Evolutionary conservation across 2,888 invertebrate species (phyloP), one percentile per base, ranked within the genome.

Genomic region (Cotesia congregata): DNA sequence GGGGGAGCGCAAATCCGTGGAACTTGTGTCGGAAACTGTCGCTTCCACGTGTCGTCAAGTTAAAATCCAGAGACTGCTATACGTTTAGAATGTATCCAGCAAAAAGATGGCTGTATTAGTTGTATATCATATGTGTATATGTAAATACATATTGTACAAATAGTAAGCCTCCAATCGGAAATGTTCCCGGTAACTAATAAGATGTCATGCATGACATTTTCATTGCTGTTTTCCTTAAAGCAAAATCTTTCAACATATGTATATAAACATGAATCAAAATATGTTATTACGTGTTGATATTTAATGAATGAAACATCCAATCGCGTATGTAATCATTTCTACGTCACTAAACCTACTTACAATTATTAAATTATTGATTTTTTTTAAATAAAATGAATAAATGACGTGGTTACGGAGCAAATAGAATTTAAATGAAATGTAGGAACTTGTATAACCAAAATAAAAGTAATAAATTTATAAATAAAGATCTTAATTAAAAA

Each of bases 21-120:
- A 38, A 65, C 65, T 65, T 20, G 7, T 65, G 65, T 65, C 65
- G 38, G 65, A 38, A 65, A 65, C 65, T 65, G 65, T 65, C 65
- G 38, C 12, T 65, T 65, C 38, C 65, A 65, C 30, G 65, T 65
- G 65, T 65, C 65, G 65, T 65, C 65, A 65, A 30, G 38, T 38
- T 38, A 30, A 65, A 65, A 65, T 12, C 65, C 5, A 65, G 65
- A 65, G 65, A 65, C 12, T 30, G 7, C 38, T 12, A 65, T 20
- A 20, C 17, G 9, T 30, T 30, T 65, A 65, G 30, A 65, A 30
- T 65, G n/a, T 62, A 38, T 30, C 12, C 38, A 65, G 12, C 65
- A 12, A 65, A 30, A 38, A 12, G 30, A 5, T 65, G 65, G 30
- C 20, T 65, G 65, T 65, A 62, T 20, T 65, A 50, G 50, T 50